These are phyloP conservation scores for Leptodactylus fuscus DNA, from an alignment of 2,113 vertebrate species.

Conservation along the genomic window DNA sequence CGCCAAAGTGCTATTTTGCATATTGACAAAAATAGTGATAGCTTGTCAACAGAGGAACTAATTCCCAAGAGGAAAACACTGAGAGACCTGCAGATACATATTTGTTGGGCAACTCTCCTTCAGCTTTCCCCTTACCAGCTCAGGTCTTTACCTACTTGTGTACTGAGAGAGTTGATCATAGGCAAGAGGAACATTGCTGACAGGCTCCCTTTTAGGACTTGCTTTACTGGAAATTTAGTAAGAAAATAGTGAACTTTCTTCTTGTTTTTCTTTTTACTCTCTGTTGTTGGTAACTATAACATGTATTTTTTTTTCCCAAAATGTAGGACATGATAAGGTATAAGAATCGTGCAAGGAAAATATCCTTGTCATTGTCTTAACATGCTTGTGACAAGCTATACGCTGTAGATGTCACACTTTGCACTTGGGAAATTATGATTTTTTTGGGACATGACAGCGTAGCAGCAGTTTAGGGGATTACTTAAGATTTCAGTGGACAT, in stretches of 20 bases:
- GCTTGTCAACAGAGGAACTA: too few relatives aligned
- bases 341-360: neutral
- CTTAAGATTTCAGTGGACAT: constrained; percentile 17
- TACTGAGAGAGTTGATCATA: neutral
- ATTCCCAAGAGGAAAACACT: too few relatives aligned
- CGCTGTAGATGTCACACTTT: constrained; percentile 15
- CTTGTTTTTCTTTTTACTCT: too few relatives aligned
- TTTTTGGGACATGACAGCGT: constrained; percentile 18
- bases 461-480: constrained; percentile 25
- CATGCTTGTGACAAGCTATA: neutral
- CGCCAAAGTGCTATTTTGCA: too few relatives aligned
- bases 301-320: too few relatives aligned
- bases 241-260: neutral
- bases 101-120: too few relatives aligned
- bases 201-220: neutral
- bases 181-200: too few relatives aligned
- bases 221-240: neutral
- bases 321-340: too few relatives aligned
- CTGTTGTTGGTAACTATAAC: too few relatives aligned
- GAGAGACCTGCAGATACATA: too few relatives aligned
- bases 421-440: constrained; percentile 41
- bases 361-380: neutral
- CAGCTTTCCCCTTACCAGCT: neutral
- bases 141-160: neutral
- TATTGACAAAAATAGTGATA: too few relatives aligned